Percentiles rank a stretch among this genome's conserved stretches.
Evolutionary conservation across 2,797 vertebrate genomes (phyloP).

Genomic region (Scomberomorus guttatus): DNA sequence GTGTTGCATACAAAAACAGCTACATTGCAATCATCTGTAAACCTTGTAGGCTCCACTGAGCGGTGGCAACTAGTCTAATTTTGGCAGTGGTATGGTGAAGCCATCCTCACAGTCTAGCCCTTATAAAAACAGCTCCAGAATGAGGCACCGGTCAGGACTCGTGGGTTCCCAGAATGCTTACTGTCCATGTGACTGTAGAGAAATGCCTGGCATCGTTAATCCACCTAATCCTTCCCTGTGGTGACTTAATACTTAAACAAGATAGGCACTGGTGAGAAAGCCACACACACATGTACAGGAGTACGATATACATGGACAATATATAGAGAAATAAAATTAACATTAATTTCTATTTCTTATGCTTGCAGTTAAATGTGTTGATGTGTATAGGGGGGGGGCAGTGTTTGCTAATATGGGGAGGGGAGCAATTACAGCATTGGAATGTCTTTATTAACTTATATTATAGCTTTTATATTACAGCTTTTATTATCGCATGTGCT

Average conservation of each 20-base stretch:
- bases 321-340: constrained; percentile 2
- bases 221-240: constrained; percentile 78
- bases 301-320: background rate
- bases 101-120: constrained; percentile 35
- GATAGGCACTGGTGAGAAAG: constrained; percentile 62
- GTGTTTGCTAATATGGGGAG: constrained; percentile 9
- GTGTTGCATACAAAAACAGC: constrained; percentile 33
- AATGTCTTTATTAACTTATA: constrained; percentile 34
- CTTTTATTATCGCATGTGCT: background rate
- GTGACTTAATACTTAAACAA: constrained; percentile 74
- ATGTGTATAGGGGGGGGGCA: background rate
- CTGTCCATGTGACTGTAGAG: constrained; percentile 77
- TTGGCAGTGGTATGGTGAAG: constrained; percentile 49
- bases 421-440: constrained; percentile 28
- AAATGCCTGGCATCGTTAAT: constrained; percentile 77
- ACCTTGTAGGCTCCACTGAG: constrained; percentile 17
- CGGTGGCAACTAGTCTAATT: constrained; percentile 64
- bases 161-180: constrained; percentile 79
- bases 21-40: constrained; percentile 39
- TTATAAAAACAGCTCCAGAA: constrained; percentile 62
- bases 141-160: constrained; percentile 42
- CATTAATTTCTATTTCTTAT: constrained; percentile 30
- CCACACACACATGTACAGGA: constrained; percentile 20
- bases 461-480: constrained; percentile 17
- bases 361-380: constrained; percentile 20